Base-by-base conservation (phyloP, 1,140 invertebrate species). In the Capitella teleta region DNA sequence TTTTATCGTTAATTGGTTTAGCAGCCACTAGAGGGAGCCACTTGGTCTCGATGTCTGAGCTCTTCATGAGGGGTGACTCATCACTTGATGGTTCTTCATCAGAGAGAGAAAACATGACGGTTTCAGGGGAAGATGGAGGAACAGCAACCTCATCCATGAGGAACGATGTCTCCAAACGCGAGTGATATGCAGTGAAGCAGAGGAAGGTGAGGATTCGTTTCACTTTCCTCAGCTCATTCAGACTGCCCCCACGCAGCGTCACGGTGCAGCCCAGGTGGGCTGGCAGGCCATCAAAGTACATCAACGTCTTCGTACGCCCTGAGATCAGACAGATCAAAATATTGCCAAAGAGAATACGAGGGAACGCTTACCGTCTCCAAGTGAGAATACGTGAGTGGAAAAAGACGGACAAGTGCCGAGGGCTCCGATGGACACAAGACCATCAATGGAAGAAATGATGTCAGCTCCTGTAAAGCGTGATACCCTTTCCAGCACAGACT, bases 231-330 rank as follows among this genome's bases (percentile, higher is more conserved):
- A 98, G 73, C 68, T 98, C 92, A 6, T 72, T 63, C 43, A 80
- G 70, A 0, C 79, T 77, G 3, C 79, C 84, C 0, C 93, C 93
- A 28, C 89, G 78, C 1, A 98, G 65, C 5, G 95, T 64, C 26
- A 98, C 83, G 1, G 91, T 92, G 60, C 87, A 90, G 0, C 91
- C 91, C 1, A 93, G 75, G 57, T 88, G 80, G 1, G 84, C 80
- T 0, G 82, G 80, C 62, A 91, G 88, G 1, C 90, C 88, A 71
- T 96, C 92, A 58, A 98, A 85, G 56, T 87, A 87, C 86, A 96
- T 89, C 1, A 96, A 66, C 0, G 86, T 91, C 77, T 95, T 96
- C 2, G 71, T 65, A 34, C 76, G 63, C 68, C 63, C 66, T 63
- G 43, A 28, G 23, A 41, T 21, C 12, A n/a, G n/a, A n/a, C n/a